These are phyloP conservation scores for Micoletzkya japonica DNA, from an alignment of 2,888 invertebrate species.

Conservation along the genomic window DNA sequence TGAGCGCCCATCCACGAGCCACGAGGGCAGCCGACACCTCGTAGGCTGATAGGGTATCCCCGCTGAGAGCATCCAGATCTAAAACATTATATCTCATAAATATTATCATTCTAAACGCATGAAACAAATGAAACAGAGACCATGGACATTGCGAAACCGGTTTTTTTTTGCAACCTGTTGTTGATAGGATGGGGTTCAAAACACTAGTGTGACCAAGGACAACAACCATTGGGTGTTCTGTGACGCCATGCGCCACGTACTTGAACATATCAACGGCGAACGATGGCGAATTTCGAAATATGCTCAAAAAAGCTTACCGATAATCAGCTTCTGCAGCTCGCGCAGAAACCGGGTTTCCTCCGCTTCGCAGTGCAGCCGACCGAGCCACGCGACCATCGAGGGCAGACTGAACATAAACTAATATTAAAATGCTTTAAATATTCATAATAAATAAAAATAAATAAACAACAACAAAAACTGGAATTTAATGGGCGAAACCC, in stretches of 20 bases:
- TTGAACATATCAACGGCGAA: too few relatives aligned
- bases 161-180: too few relatives aligned
- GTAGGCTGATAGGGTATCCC: conserved; percentile 33
- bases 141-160: too few relatives aligned
- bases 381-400: conserved; percentile 43
- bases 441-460: not conserved
- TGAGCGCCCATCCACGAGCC: conserved; percentile 39
- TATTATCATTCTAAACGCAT: too few relatives aligned
- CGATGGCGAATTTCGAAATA: not conserved
- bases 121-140: too few relatives aligned
- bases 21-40: conserved; percentile 35
- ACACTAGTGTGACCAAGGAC: not conserved
- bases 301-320: conserved; percentile 4
- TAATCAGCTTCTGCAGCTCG: conserved; percentile 18
- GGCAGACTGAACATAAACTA: conserved; percentile 35
- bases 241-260: too few relatives aligned
- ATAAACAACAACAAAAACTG: not conserved
- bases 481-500: not conserved
- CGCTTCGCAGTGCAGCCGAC: conserved; percentile 16
- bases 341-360: conserved; percentile 17
- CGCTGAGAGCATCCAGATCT: conserved; percentile 34
- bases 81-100: too few relatives aligned
- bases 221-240: not conserved
- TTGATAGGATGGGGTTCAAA: not conserved
- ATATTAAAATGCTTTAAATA: not conserved